These are phyloP conservation scores for Polia nebulosa DNA, from an alignment of 2,888 invertebrate genomes.

Conservation along the genomic window DNA sequence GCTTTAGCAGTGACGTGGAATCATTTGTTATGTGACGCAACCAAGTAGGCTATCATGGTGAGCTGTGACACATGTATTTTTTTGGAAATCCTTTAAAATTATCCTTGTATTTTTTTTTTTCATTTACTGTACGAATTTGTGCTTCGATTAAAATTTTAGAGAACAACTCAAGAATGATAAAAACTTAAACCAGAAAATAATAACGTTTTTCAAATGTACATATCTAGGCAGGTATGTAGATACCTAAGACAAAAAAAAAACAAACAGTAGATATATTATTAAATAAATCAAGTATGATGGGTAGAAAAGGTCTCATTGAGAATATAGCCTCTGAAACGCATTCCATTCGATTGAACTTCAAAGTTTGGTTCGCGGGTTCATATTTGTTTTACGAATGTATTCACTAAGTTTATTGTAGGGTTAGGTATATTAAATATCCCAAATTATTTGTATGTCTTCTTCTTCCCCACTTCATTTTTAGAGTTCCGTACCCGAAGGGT, in stretches of 20 bases:
- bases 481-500: too few relatives aligned
- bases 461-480: too few relatives aligned
- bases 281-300: background rate
- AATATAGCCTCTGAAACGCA: conserved; percentile 8
- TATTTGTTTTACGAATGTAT: conserved; percentile 16
- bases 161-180: too few relatives aligned
- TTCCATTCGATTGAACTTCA: conserved; percentile 19
- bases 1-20: conserved; percentile 71
- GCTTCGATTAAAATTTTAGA: background rate
- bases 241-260: background rate
- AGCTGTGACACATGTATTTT: background rate
- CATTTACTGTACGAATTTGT: background rate
- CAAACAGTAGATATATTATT: background rate
- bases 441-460: too few relatives aligned
- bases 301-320: background rate
- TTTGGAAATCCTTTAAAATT: background rate
- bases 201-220: background rate
- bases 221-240: too few relatives aligned
- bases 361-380: conserved; percentile 11
- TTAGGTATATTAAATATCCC: background rate
- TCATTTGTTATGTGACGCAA: conserved; percentile 66
- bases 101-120: too few relatives aligned
- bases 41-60: conserved; percentile 9
- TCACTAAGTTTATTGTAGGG: conserved; percentile 1
- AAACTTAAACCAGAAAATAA: too few relatives aligned